Percentiles rank a stretch among this genome's conserved stretches.
These are phyloP conservation scores for Calephelis perditalis DNA, from an alignment of 2,888 invertebrate genomes.

Conservation along the genomic window DNA sequence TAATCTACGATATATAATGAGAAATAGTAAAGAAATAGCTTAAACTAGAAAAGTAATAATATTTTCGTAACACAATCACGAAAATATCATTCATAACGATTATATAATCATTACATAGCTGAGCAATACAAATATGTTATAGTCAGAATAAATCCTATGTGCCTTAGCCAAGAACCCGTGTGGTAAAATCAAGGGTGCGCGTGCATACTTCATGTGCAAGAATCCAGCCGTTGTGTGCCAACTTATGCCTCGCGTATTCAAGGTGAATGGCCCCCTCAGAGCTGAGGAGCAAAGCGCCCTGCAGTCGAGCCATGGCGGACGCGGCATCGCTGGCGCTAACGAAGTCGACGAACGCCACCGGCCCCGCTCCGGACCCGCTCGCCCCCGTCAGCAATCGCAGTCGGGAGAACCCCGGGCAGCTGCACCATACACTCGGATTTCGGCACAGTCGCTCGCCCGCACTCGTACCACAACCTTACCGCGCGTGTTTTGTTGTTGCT, in stretches of 20 bases:
- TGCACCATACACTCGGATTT: conserved; percentile 71
- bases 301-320: conserved; percentile 94
- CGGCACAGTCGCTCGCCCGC: conserved; percentile 68
- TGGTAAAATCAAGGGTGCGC: conserved; percentile 43
- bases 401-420: conserved; percentile 98
- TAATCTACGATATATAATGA: no score
- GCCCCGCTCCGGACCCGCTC: conserved; percentile 78
- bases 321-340: conserved; percentile 94
- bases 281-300: conserved; percentile 97
- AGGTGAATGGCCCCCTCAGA: conserved; percentile 98
- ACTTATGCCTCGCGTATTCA: conserved; percentile 99
- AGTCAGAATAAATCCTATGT: conserved; percentile 2
- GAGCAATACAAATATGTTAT: conserved; percentile 2
- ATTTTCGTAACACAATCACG: no score
- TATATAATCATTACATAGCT: not conserved
- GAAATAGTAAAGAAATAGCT: no score
- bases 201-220: conserved; percentile 77
- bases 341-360: conserved; percentile 99
- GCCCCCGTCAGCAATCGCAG: conserved; percentile 94
- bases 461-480: conserved; percentile 44
- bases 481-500: conserved; percentile 6
- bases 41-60: no score
- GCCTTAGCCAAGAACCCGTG: conserved; percentile 24
- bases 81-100: no score
- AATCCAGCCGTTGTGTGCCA: conserved; percentile 86